Percentiles rank a stretch among this genome's conserved stretches.
Conservation (phyloP, 2,888 invertebrate species). For the Cosmorhoe ocellata region DNA sequence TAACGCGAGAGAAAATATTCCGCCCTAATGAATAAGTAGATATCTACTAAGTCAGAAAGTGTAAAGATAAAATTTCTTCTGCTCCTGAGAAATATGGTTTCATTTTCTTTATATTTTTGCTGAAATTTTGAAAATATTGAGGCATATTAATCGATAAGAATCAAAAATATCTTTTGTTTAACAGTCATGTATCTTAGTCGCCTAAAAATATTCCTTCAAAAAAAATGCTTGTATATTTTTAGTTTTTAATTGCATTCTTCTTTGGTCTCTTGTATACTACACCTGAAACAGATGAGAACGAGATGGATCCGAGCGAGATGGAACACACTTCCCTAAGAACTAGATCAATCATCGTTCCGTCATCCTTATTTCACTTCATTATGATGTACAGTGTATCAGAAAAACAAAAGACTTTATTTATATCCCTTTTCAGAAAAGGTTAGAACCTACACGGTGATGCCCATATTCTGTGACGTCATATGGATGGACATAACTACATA, state of each 20-base stretch:
- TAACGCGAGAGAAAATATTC: constrained; percentile 19
- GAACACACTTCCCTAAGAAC: no score
- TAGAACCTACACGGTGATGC: constrained; percentile 51
- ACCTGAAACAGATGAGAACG: no score
- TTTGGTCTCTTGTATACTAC: no score
- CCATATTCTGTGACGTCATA: constrained; percentile 49
- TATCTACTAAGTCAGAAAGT: constrained; percentile 28
- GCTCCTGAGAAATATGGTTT: constrained; percentile 15
- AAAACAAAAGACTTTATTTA: constrained; percentile 35
- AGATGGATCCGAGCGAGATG: no score
- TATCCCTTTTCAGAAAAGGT: constrained; percentile 21
- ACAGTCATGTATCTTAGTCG: no score
- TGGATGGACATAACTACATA: constrained; percentile 60
- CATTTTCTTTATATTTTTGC: constrained; percentile 14
- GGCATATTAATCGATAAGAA: neutral
- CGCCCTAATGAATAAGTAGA: constrained; percentile 32
- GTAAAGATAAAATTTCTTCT: constrained; percentile 29
- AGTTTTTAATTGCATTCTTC: no score
- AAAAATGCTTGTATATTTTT: no score
- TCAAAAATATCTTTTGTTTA: no score
- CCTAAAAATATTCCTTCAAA: no score
- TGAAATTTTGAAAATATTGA: constrained; percentile 7
- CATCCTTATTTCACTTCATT: constrained; percentile 21
- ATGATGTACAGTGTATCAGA: constrained; percentile 5
- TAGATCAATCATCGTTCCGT: no score